Evolutionary conservation across 2,113 vertebrate genomes (phyloP).

Genomic region (Sapajus apella): DNA sequence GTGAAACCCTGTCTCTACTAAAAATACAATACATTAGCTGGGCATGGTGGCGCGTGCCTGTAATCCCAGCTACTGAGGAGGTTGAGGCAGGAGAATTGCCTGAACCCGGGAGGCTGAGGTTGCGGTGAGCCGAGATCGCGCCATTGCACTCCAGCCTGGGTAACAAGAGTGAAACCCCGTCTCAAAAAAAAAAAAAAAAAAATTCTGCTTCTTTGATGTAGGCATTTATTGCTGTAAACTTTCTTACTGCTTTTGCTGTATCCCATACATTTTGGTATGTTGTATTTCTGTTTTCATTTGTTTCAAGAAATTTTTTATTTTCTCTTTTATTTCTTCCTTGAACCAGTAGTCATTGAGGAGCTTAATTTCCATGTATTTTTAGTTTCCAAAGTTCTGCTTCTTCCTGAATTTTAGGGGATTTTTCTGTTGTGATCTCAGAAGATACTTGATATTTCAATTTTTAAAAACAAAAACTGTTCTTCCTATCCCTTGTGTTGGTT

Average conservation of each 20-base stretch:
- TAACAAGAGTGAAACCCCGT: no score
- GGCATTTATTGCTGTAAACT: not conserved
- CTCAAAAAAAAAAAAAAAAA: no score
- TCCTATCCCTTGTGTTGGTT: not conserved
- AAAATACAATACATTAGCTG: no score
- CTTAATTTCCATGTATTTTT: not conserved
- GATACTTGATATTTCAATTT: not conserved
- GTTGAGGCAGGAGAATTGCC: no score
- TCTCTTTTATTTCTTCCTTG: not conserved
- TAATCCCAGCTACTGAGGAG: no score
- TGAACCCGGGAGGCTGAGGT: no score
- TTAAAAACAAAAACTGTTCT: not conserved
- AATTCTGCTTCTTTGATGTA: not conserved
- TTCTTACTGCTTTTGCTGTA: not conserved
- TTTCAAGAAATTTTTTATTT: not conserved
- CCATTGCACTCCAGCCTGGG: no score
- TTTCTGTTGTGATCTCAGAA: not conserved
- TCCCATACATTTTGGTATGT: not conserved
- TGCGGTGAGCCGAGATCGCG: no score
- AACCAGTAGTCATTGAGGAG: not conserved
- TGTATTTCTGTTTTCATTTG: not conserved
- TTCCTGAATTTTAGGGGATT: not conserved
- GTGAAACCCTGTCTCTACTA: no score
- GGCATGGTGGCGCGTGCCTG: no score
- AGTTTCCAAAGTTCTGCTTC: not conserved